phyloP scores from a whole-genome alignment of 2,113 vertebrate genomes.

The Percina caprodes region DNA sequence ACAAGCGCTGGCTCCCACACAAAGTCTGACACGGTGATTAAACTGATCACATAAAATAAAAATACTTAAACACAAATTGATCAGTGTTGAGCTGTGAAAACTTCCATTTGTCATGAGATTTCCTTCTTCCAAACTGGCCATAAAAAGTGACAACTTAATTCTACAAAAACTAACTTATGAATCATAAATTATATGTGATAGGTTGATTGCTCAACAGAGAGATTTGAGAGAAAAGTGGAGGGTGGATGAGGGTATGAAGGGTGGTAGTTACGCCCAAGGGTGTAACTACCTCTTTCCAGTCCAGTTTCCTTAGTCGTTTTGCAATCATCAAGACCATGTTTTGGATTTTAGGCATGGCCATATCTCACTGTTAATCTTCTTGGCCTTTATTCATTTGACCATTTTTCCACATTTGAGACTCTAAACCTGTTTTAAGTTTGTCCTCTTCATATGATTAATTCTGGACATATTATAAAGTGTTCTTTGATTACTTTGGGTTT shows the following conservation, averaged over 20 bases:
- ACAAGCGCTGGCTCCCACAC: not conserved
- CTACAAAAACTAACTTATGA: not conserved
- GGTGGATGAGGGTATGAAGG: not conserved
- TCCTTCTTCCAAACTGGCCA: not conserved
- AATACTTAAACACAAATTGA: not conserved
- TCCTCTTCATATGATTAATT: constrained; percentile 35
- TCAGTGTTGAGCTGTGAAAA: no score
- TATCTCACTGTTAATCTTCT: constrained; percentile 40
- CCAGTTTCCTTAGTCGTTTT: constrained; percentile 37
- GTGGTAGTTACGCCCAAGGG: constrained; percentile 15
- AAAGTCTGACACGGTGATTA: not conserved
- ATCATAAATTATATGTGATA: constrained; percentile 15
- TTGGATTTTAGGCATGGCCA: constrained; percentile 9
- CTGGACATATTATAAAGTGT: constrained; percentile 6
- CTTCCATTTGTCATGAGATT: not conserved
- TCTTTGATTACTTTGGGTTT: constrained; percentile 26
- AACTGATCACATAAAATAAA: not conserved
- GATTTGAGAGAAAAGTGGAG: constrained; percentile 15
- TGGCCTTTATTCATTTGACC: constrained; percentile 21
- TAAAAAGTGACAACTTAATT: constrained; percentile 4
- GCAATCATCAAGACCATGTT: constrained; percentile 43
- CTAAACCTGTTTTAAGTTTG: constrained; percentile 48
- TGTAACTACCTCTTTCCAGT: constrained; percentile 22
- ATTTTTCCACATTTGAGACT: constrained; percentile 21
- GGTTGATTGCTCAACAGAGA: constrained; percentile 9